Evolutionary conservation across 2,888 invertebrate species (phyloP), one percentile per base, ranked within the genome.

Genomic region (Apotomis turbidana): DNA sequence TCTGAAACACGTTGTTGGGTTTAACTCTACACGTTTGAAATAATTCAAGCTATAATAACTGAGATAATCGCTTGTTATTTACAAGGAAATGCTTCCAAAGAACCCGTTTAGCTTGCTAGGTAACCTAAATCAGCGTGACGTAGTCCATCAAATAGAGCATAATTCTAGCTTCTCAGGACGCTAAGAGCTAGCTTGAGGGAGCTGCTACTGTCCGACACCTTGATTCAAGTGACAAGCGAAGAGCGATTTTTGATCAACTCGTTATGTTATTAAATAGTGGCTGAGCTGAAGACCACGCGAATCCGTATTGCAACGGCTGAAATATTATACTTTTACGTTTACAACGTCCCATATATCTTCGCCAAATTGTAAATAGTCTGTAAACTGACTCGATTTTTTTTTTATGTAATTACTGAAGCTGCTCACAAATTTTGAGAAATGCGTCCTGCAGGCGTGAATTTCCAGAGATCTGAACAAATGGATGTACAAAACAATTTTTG

Each of bases 181-280:
- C 83, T 85, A 83, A 86, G 87, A 81, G 85, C 83, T 84, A 77
- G 85, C 85, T 88, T 80, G 81, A 81, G 85, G 86, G 84, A 83
- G 82, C 79, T 81, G 89, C 90, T 90, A 88, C 89, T 82, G 89
- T 87, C 81, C 78, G 75, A 77, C 77, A 74, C 66, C 58, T 74
- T 60, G 71, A 68, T 49, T 9, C 75, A 71, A 62, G 51, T 55
- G 5, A 13, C 15, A 77, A 81, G 78, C 57, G 46, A 76, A 15
- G 62, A 76, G 78, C 73, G 68, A 38, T 6, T 54, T 15, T 3
- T 13, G 52, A 46, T 36, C 12, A 58, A 13, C 10, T 67, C 36
- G 27, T 27, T 27, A 27, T 27, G 27, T 27, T 27, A 27, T 27
- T 27, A 27, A 27, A 27, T 27, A 27, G 27, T 27, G 27, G 27